Evolutionary conservation across 1,140 invertebrate genomes (phyloP).

Genomic region (Helicoverpa armigera): DNA sequence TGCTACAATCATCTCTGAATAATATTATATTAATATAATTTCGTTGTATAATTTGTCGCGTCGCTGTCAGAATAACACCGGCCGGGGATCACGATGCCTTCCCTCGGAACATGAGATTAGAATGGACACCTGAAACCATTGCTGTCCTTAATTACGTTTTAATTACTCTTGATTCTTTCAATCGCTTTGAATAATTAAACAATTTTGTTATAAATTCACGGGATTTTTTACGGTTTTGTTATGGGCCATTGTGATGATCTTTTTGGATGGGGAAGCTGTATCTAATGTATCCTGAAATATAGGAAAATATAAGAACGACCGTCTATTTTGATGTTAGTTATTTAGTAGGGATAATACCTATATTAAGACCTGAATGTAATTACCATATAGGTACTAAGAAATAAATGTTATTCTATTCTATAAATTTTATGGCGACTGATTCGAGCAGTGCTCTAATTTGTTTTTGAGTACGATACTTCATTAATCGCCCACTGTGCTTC

Average conservation of each 20-base stretch:
- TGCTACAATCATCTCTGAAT: background rate
- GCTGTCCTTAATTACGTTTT: slow-evolving; percentile 70
- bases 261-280: background rate
- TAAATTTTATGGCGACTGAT: too few relatives aligned
- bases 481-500: background rate
- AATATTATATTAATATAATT: slow-evolving; percentile 22
- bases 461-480: background rate
- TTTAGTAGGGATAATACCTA: too few relatives aligned
- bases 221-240: slow-evolving; percentile 7
- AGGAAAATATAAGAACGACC: too few relatives aligned
- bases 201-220: slow-evolving; percentile 39
- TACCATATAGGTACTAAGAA: too few relatives aligned
- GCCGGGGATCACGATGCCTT: slow-evolving; percentile 44
- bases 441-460: too few relatives aligned
- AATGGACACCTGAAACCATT: slow-evolving; percentile 66
- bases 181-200: slow-evolving; percentile 53
- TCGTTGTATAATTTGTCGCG: background rate
- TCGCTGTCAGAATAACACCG: slow-evolving; percentile 43
- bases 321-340: too few relatives aligned
- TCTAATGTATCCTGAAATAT: too few relatives aligned
- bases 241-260: background rate
- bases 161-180: slow-evolving; percentile 63
- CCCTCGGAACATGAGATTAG: slow-evolving; percentile 62
- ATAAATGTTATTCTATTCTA: too few relatives aligned
- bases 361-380: too few relatives aligned